Evolutionary conservation across 2,888 invertebrate species (phyloP), one percentile per base, ranked within the genome.

Genomic region (Polylopha cassiicola): DNA sequence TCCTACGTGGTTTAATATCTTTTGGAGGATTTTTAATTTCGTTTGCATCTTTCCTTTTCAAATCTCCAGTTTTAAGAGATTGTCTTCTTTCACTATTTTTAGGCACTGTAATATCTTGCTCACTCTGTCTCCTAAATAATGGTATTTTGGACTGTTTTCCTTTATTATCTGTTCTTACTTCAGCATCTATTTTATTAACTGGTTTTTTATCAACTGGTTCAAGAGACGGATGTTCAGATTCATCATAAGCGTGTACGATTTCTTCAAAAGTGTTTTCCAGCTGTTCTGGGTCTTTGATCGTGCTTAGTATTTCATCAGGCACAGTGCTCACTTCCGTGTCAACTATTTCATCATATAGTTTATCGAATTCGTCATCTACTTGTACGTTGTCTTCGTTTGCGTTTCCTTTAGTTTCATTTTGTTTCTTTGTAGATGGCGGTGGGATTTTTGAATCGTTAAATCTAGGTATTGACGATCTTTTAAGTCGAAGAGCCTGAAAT

Each of bases 201-300:
- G 38, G 42, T 13, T 37, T 38, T 38, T 22, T 9, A 13, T 38
- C 26, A 23, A 34, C 42, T 2, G 30, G 28, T 10, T 53, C 59
- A 1, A 61, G 50, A 16, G 63, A 60, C 23, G 69, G 51, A 2
- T 49, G 30, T 26, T 59, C 60, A 10, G 65, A 57, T 21, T 74
- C 74, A 10, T 79, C 79, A 27, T 84, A 84, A 3, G 70, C 69
- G 26, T 82, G 77, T 15, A 81, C 73, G 7, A 84, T 73, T 55
- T 82, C 78, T 49, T 82, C 80, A 37, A 84, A 84, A 29, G 60
- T 72, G 1, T 58, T 68, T 21, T 82, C 82, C 0, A 82, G 39
- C 44, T 65, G 66, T 1, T 65, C 67, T 0, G 73, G 68, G 8
- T 79, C 74, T 13, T 73, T 71, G 2, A 73, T 67, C 1, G 60